Conservation (phyloP, 2,113 vertebrate species). For the Vimba vimba region DNA sequence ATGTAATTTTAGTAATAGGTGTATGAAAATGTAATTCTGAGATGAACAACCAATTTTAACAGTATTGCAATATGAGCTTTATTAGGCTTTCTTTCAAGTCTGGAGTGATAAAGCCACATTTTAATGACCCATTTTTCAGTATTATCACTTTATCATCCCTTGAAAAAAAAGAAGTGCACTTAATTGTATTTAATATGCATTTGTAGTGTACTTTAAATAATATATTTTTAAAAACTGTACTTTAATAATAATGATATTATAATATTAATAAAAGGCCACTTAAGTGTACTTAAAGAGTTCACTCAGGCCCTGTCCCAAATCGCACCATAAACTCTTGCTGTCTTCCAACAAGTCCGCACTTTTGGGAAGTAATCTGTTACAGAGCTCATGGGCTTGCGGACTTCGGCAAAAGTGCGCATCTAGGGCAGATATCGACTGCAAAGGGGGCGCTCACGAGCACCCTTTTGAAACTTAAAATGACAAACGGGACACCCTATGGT, state of each 20-base stretch:
- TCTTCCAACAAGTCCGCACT: too few relatives aligned
- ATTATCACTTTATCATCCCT: neutral
- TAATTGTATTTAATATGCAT: neutral
- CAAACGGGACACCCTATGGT: too few relatives aligned
- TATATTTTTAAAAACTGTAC: neutral
- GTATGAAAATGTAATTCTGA: conserved; percentile 8
- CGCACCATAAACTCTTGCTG: too few relatives aligned
- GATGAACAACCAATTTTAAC: neutral
- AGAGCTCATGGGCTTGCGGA: too few relatives aligned
- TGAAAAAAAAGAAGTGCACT: conserved; percentile 14
- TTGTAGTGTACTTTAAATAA: neutral
- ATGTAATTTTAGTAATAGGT: conserved; percentile 1
- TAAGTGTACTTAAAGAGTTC: too few relatives aligned
- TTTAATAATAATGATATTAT: neutral
- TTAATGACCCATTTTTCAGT: neutral
- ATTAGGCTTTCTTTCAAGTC: neutral
- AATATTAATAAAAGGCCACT: neutral
- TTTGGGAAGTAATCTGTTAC: too few relatives aligned
- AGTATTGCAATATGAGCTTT: neutral
- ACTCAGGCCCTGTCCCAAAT: too few relatives aligned
- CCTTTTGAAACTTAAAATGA: too few relatives aligned
- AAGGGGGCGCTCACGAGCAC: too few relatives aligned
- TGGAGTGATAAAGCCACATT: neutral
- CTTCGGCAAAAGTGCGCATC: too few relatives aligned
- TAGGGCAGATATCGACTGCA: too few relatives aligned